Conservation (phyloP, 2,113 vertebrate species). For the Mormyrus lacerda region DNA sequence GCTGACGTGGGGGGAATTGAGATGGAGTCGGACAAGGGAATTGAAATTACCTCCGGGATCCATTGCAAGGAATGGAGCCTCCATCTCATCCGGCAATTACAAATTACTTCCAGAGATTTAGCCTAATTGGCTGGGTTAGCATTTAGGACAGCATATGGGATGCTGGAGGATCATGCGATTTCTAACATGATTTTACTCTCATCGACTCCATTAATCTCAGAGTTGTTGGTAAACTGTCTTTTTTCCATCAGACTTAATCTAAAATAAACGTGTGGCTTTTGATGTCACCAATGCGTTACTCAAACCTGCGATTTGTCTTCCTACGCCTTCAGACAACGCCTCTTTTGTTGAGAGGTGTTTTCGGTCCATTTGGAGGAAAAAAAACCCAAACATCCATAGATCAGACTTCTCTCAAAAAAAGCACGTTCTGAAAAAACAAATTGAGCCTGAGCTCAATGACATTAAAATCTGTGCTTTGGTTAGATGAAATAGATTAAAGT, state of each 20-base stretch:
- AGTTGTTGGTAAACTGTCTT: neutral
- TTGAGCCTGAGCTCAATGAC: slow-evolving; percentile 23
- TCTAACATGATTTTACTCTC: neutral
- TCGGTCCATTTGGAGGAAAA: neutral
- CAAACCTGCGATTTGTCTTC: neutral
- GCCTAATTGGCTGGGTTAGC: neutral
- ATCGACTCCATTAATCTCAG: neutral
- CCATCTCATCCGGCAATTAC: neutral
- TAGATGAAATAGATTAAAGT: slow-evolving; percentile 40
- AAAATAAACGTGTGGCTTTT: neutral
- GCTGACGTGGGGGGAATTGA: neutral
- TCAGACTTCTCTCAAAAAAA: neutral
- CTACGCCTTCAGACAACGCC: neutral
- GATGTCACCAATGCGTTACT: neutral
- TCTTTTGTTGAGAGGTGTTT: neutral
- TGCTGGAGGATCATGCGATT: neutral
- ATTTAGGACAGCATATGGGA: neutral
- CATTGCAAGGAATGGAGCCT: neutral
- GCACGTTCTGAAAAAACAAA: neutral
- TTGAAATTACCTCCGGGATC: neutral
- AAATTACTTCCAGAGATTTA: neutral
- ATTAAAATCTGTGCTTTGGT: slow-evolving; percentile 26
- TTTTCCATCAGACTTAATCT: neutral
- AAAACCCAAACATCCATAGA: neutral
- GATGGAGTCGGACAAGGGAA: neutral